A percentile compares a stretch with the other conserved stretches of the same genome.
Evolutionary conservation across 2,113 vertebrate genomes (phyloP).

Genomic region (Psilopogon haemacephalus): DNA sequence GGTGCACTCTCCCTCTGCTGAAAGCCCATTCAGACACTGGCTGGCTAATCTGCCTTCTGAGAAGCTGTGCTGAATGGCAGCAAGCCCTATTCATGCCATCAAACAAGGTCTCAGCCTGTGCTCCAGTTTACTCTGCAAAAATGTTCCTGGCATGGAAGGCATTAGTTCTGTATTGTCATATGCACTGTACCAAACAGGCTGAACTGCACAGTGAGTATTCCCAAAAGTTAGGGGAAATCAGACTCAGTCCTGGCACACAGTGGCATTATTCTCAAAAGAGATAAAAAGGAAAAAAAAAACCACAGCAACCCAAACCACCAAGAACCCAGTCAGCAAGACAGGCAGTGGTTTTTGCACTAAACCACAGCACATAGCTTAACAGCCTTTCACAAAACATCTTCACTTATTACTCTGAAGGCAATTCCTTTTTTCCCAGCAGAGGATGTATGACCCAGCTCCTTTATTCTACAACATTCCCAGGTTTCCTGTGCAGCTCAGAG

Average conservation of each 20-base stretch:
- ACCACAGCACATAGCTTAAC: background rate
- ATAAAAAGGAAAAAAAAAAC: background rate
- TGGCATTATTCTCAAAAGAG: background rate
- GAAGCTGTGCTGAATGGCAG: conserved; percentile 1
- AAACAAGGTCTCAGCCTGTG: background rate
- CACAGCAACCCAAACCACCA: background rate
- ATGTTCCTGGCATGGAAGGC: background rate
- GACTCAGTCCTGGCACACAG: background rate
- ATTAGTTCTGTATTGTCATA: background rate
- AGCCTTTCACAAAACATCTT: background rate
- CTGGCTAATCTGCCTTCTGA: conserved; percentile 41
- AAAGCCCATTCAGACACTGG: conserved; percentile 24
- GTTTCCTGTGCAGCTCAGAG: background rate
- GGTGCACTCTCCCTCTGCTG: background rate
- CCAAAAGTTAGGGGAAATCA: background rate
- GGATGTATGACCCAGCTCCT: background rate
- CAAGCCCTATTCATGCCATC: background rate
- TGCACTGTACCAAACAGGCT: background rate
- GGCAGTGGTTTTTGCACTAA: background rate
- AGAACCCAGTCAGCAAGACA: background rate
- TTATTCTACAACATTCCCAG: background rate
- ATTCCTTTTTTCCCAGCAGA: background rate
- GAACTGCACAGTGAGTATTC: background rate
- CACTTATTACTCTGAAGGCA: background rate
- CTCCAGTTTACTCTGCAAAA: background rate